These are phyloP conservation scores for Drosophila nigromelanica DNA, from an alignment of 1,140 invertebrate genomes.

Conservation along the genomic window DNA sequence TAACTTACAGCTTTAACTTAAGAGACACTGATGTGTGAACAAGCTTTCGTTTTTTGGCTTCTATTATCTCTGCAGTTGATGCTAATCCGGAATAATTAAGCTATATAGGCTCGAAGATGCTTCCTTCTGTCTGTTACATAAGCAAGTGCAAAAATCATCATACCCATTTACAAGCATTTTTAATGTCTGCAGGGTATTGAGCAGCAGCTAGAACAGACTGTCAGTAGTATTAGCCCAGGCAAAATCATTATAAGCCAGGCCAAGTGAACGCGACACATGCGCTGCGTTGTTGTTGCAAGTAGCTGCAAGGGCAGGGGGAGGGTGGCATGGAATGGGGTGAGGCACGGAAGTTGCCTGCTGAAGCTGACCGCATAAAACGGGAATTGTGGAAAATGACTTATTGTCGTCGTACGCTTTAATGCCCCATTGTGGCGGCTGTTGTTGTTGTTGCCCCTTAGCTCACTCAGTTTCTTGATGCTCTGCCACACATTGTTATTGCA, in stretches of 20 bases:
- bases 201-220: slow-evolving; percentile 3
- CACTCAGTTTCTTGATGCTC: too few species aligned
- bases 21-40: too few species aligned
- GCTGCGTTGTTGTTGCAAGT: background rate
- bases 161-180: too few species aligned
- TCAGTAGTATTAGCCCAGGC: slow-evolving; percentile 30
- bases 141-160: too few species aligned
- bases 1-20: too few species aligned
- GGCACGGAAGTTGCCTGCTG: slow-evolving; percentile 1
- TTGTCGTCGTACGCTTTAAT: slow-evolving; percentile 39
- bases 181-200: too few species aligned
- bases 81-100: too few species aligned
- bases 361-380: slow-evolving; percentile 62
- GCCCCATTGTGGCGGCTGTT: slow-evolving; percentile 11
- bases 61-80: too few species aligned
- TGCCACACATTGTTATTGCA: slow-evolving; percentile 59
- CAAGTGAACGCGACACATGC: slow-evolving; percentile 10
- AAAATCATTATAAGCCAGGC: slow-evolving; percentile 24
- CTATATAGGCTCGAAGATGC: too few species aligned
- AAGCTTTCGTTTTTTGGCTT: too few species aligned
- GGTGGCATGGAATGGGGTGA: background rate
- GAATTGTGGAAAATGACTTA: slow-evolving; percentile 71
- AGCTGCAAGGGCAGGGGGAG: too few species aligned
- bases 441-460: slow-evolving; percentile 10
- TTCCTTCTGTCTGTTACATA: too few species aligned